Evolutionary conservation across 2,888 invertebrate species (phyloP).

Genomic region (Tuta absoluta): DNA sequence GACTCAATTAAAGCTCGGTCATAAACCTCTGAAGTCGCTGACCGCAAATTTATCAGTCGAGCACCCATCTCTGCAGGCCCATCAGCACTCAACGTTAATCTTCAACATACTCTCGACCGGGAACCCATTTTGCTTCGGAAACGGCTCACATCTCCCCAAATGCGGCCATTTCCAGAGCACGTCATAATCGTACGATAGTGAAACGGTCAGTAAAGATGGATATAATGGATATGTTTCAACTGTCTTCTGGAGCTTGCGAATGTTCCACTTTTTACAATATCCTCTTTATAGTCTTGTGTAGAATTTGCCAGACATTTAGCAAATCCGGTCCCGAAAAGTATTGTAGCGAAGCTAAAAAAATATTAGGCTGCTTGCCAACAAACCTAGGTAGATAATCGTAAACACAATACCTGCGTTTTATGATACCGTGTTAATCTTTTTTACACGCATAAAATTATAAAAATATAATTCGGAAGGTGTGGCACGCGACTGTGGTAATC

Average conservation of each 20-base stretch:
- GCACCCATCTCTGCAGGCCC: slow-evolving; percentile 44
- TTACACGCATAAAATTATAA: slow-evolving; percentile 3
- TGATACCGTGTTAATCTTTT: slow-evolving; percentile 13
- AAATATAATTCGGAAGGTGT: neutral
- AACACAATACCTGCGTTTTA: slow-evolving; percentile 7
- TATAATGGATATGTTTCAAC: slow-evolving; percentile 19
- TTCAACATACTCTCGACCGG: slow-evolving; percentile 22
- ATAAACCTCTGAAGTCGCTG: slow-evolving; percentile 47
- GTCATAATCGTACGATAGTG: slow-evolving; percentile 23
- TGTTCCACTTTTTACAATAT: neutral
- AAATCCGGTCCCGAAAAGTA: neutral
- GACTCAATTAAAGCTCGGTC: slow-evolving; percentile 56
- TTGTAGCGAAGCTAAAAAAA: slow-evolving; percentile 1
- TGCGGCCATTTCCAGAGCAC: slow-evolving; percentile 19
- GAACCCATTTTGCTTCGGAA: slow-evolving; percentile 23
- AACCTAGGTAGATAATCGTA: slow-evolving; percentile 12
- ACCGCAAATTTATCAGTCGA: slow-evolving; percentile 54
- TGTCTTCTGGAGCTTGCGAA: slow-evolving; percentile 8
- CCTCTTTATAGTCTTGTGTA: slow-evolving; percentile 7
- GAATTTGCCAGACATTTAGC: slow-evolving; percentile 4
- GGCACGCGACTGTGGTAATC: slow-evolving; percentile 12
- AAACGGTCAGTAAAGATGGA: slow-evolving; percentile 22
- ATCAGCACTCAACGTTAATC: slow-evolving; percentile 31
- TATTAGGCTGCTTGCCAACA: neutral
- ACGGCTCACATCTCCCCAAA: slow-evolving; percentile 20